A percentile compares a stretch with the other conserved stretches of the same genome.
These are phyloP conservation scores for Morphnarchus princeps DNA, from an alignment of 2,113 vertebrate genomes.

Conservation along the genomic window DNA sequence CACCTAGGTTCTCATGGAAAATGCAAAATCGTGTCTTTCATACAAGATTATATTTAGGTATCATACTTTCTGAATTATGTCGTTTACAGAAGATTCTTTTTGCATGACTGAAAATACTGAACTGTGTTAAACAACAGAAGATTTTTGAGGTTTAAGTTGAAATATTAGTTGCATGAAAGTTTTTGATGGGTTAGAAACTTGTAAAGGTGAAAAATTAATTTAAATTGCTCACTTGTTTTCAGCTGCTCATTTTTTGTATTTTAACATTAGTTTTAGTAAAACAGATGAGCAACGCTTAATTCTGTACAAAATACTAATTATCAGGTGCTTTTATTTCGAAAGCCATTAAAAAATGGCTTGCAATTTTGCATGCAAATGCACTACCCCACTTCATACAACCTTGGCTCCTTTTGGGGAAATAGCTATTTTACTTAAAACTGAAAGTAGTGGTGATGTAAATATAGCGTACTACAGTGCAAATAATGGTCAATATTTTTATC, in stretches of 20 bases:
- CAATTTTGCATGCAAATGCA: neutral
- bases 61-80: neutral
- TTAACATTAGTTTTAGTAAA: neutral
- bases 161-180: neutral
- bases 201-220: neutral
- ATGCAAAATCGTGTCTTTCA: neutral
- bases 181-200: neutral
- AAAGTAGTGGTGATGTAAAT: neutral
- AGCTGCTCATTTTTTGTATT: neutral
- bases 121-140: neutral
- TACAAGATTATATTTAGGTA: neutral
- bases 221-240: neutral
- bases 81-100: neutral
- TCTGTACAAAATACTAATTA: neutral
- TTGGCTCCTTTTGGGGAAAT: neutral
- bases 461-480: neutral
- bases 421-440: neutral
- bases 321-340: neutral
- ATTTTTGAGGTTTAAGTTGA: neutral
- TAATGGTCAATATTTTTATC: neutral
- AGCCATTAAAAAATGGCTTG: neutral
- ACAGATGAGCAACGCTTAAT: neutral
- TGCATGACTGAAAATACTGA: neutral
- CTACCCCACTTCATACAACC: neutral
- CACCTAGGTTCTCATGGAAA: neutral